Base-by-base conservation (phyloP, 1,140 invertebrate genomes). In the Coenobita brevimanus region DNA sequence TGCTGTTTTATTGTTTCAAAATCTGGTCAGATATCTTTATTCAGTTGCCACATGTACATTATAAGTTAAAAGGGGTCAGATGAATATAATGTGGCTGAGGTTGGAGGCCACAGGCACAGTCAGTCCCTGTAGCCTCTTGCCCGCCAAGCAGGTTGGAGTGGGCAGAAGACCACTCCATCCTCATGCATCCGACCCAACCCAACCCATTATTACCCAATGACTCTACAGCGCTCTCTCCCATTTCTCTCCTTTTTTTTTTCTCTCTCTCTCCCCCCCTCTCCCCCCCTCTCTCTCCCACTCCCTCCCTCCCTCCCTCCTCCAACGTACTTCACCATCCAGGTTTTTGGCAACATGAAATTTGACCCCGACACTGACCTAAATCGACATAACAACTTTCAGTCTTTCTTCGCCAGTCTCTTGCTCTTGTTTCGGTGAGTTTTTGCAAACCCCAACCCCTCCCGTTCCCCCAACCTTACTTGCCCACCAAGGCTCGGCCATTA, bases 301-400 rank as follows among this genome's bases (percentile, higher is more conserved):
- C 41, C 73, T 84, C 76, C 60, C 50, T 54, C 67, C n/a, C 81
- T 73, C 87, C 82, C 82, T 82, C 81, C 79, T 76, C 83, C 50
- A 71, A 80, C 85, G 43, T 78, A 88, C 84, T 86, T 83, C 85
- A 88, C 83, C 83, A 86, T 82, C 89, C 90, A 97, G 96, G 96
- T 97, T 92, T 97, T 97, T 94, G 97, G 97, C 92, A 99, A 98
- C 94, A 97, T 99, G 93, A 94, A 95, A 93, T 96, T 97, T 93
- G 95, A 97, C 93, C 96, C 97, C 91, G 95, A 96, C 92, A 95
- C 95, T 91, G 95, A 96, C 91, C 96, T 99, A 92, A 98, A 97
- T 94, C 95, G 97, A 91, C 98, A 99, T 95, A 99, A 98, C 95
- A 99, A 99, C 95, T 99, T 99, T 95, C 96, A 97, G 93, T 96